These are phyloP conservation scores for Tolypeutes matacus DNA, from an alignment of 2,797 vertebrate species.

Conservation along the genomic window DNA sequence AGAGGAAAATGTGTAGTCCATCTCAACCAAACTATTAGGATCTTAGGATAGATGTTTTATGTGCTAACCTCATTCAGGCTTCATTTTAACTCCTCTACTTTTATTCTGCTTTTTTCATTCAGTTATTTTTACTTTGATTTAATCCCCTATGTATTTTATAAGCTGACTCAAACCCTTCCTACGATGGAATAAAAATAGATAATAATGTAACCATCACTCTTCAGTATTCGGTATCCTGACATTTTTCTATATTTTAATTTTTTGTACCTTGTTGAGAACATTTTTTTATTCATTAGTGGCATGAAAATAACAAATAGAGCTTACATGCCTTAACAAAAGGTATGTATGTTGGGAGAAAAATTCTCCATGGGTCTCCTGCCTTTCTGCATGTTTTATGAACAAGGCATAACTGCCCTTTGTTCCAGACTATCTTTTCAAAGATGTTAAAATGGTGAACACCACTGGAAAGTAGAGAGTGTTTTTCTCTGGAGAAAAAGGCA, in stretches of 20 bases:
- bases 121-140: conserved; percentile 39
- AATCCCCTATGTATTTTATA: conserved; percentile 31
- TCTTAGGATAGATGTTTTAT: background rate
- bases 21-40: background rate
- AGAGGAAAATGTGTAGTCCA: background rate
- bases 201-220: background rate
- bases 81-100: background rate
- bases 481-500: background rate
- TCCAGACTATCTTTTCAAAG: conserved; percentile 24
- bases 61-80: background rate
- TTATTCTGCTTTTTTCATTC: background rate
- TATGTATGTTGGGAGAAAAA: background rate
- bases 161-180: conserved; percentile 6
- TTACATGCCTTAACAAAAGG: background rate
- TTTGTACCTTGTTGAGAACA: background rate
- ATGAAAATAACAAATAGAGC: conserved; percentile 12
- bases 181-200: conserved; percentile 3
- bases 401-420: background rate
- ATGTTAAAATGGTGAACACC: background rate
- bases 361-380: background rate
- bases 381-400: background rate
- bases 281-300: background rate
- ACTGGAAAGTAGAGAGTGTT: background rate
- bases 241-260: conserved; percentile 31
- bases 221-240: background rate